phyloP scores from a whole-genome alignment of 2,797 vertebrate species.

The Antennarius maculatus region DNA sequence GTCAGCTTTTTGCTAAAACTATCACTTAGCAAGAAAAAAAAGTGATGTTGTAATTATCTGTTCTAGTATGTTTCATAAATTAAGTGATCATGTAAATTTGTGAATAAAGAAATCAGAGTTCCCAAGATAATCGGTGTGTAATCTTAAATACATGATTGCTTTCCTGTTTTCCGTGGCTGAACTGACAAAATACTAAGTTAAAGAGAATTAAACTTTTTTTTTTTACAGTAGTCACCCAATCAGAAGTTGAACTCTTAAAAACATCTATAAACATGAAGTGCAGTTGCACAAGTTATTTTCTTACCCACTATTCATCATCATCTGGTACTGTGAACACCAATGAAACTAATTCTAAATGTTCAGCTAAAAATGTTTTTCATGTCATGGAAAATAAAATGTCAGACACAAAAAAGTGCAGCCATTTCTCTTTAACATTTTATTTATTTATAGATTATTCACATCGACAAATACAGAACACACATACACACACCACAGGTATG shows the following conservation, averaged over 20 bases:
- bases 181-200: not conserved
- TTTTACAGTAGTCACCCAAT: not conserved
- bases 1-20: no score
- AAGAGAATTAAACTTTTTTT: not conserved
- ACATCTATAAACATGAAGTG: not conserved
- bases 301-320: not conserved
- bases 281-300: no score
- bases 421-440: slow-evolving; percentile 42
- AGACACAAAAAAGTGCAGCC: not conserved
- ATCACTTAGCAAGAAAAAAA: no score
- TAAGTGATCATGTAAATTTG: not conserved
- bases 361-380: not conserved
- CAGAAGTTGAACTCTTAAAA: no score
- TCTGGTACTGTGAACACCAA: not conserved
- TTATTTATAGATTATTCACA: slow-evolving; percentile 57
- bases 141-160: not conserved
- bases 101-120: not conserved
- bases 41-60: no score
- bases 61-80: not conserved
- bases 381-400: not conserved
- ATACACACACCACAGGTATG: slow-evolving; percentile 35
- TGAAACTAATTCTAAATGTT: not conserved
- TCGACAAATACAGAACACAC: slow-evolving; percentile 32
- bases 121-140: not conserved
- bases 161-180: not conserved